Evolutionary conservation across 2,113 vertebrate species (phyloP), one percentile per base, ranked within the genome.

Genomic region (Chinchilla lanigera): DNA sequence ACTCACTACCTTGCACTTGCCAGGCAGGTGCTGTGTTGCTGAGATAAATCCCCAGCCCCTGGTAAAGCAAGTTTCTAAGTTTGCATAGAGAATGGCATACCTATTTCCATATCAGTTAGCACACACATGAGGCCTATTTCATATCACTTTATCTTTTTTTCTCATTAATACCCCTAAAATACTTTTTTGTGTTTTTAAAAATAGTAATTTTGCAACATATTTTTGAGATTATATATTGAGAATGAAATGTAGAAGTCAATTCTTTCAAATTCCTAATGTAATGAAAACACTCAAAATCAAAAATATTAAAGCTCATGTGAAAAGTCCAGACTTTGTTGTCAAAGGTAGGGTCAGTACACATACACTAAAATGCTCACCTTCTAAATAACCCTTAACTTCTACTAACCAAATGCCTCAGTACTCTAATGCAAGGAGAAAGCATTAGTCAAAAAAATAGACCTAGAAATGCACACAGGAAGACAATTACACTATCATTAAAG

Each of bases 401-500:
- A 11, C 11, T 22, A 82, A 30, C 4, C n/a, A 86, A 0, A 5
- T 60, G 9, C 7, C 14, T 58, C 11, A 77, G 22, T 86, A 17
- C 20, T 95, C 75, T 83, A n/a, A 89, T 35, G 22, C 9, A 65
- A 67, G 54, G 33, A 65, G 6, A 78, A 75, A 81, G 41, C 1
- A 44, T 84, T 69, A 47, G 14, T 28, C 96, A 41, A 41, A 93
- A 87, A 95, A 95, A 94, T 67, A 38, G 77, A 63, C 14, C 47
- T 78, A 35, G 71, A 92, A 93, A 63, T 58, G 16, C 56, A 90
- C 24, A 52, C n/a, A 78, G 33, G 90, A 96, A 93, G 75, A 97
- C 83, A 96, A 91, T 52, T 65, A 58, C 91, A 87, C 67, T 87
- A 60, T 78, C 92, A 58, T 95, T 93, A 89, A 95, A 77, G 35